phyloP scores from a whole-genome alignment of 2,113 vertebrate genomes.

The Grammatotria lemairii region DNA sequence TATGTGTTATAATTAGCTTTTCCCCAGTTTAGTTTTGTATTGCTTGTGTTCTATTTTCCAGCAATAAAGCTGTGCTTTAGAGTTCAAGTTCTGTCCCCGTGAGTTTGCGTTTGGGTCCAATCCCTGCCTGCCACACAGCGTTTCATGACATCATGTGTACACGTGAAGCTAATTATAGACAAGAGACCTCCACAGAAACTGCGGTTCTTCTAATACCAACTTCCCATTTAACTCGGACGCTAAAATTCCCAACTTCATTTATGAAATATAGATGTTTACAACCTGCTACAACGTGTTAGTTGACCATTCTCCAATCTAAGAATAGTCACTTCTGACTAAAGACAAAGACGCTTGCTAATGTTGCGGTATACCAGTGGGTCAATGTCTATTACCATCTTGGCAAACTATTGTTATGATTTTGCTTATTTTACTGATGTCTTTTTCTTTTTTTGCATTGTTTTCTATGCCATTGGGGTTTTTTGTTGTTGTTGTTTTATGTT shows the following conservation, averaged over 20 bases:
- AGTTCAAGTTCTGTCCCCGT: too few relatives aligned
- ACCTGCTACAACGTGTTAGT: rapidly evolving
- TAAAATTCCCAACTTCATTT: not conserved
- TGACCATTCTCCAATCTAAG: not conserved
- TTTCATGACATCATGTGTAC: rapidly evolving
- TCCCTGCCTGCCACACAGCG: too few relatives aligned
- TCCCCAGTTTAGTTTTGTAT: too few relatives aligned
- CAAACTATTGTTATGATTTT: not conserved
- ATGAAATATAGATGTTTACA: not conserved
- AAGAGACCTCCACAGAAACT: not conserved
- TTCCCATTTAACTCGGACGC: rapidly evolving
- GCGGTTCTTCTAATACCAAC: not conserved
- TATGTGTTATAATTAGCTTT: too few relatives aligned
- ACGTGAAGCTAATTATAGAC: not conserved
- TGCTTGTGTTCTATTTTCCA: too few relatives aligned
- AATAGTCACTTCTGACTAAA: not conserved
- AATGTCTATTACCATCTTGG: not conserved
- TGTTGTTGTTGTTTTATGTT: not conserved
- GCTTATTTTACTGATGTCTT: not conserved
- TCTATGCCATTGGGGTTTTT: too few relatives aligned
- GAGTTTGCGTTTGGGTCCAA: too few relatives aligned
- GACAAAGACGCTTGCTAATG: not conserved
- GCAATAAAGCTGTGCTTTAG: too few relatives aligned
- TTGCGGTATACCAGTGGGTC: not conserved
- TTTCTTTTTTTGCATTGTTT: not conserved